These are phyloP conservation scores for Eurois occulta DNA, from an alignment of 2,888 invertebrate species.

Conservation along the genomic window DNA sequence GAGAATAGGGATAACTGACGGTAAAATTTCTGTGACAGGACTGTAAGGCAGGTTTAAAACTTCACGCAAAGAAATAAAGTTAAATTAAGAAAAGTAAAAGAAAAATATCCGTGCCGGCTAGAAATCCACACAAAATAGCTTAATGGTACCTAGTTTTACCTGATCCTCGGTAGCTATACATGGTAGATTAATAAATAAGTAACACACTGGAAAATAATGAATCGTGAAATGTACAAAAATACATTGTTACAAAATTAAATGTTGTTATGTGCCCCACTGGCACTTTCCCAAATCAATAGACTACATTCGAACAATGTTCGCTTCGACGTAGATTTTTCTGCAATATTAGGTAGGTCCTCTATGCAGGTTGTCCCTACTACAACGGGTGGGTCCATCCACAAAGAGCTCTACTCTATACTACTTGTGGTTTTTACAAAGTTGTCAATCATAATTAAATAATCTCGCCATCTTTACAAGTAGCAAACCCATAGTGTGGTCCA, in stretches of 20 bases:
- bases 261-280: neutral
- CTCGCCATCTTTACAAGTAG: constrained; percentile 14
- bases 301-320: neutral
- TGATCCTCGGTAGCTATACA: constrained; percentile 67
- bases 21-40: neutral
- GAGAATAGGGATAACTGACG: too few relatives aligned
- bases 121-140: constrained; percentile 49
- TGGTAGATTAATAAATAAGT: constrained; percentile 4
- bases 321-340: neutral
- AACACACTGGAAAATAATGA: constrained; percentile 20
- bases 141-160: constrained; percentile 61
- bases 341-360: neutral
- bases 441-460: neutral
- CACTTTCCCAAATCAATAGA: neutral
- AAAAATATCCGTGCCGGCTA: constrained; percentile 63
- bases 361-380: neutral
- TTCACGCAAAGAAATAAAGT: neutral
- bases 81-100: neutral
- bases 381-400: too few relatives aligned
- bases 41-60: neutral
- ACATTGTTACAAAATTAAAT: neutral
- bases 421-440: neutral
- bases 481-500: neutral
- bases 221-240: neutral
- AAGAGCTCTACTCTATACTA: neutral